Evolutionary conservation across 2,797 vertebrate genomes (phyloP).

Genomic region (Morelia viridis): DNA sequence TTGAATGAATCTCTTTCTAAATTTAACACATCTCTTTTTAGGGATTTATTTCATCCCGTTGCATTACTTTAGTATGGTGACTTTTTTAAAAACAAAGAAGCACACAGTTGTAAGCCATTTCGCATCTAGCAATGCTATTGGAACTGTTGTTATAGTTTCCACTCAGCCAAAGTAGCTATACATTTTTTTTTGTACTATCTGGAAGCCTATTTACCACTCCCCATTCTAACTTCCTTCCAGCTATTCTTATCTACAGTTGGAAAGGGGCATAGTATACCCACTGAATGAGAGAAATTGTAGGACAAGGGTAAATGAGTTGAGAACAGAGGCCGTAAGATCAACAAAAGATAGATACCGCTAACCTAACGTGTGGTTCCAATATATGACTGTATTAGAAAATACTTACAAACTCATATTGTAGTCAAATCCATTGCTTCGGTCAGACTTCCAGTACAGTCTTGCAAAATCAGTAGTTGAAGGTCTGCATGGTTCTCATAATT

Average conservation of each 20-base stretch:
- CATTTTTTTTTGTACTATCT: slow-evolving; percentile 23
- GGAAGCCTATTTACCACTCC: slow-evolving; percentile 20
- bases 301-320: slow-evolving; percentile 42
- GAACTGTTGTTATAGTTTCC: fast-evolving
- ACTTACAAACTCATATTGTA: slow-evolving; percentile 67
- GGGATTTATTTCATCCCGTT: slow-evolving; percentile 22
- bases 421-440: slow-evolving; percentile 54
- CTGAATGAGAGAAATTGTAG: slow-evolving; percentile 43
- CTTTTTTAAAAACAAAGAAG: slow-evolving; percentile 11
- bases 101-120: slow-evolving; percentile 29
- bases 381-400: slow-evolving; percentile 21
- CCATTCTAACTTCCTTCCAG: slow-evolving; percentile 8
- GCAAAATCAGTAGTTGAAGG: slow-evolving; percentile 57
- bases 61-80: slow-evolving; percentile 40
- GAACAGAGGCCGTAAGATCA: slow-evolving; percentile 41
- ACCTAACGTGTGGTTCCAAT: slow-evolving; percentile 22
- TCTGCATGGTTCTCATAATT: slow-evolving; percentile 63
- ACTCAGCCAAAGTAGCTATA: neutral
- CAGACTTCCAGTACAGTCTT: slow-evolving; percentile 54
- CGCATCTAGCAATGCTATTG: neutral
- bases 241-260: slow-evolving; percentile 10
- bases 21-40: slow-evolving; percentile 8
- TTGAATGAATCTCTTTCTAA: neutral
- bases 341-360: neutral
- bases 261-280: slow-evolving; percentile 37